Base-by-base conservation (phyloP, 2,888 invertebrate species). In the Miltochrista miniata region DNA sequence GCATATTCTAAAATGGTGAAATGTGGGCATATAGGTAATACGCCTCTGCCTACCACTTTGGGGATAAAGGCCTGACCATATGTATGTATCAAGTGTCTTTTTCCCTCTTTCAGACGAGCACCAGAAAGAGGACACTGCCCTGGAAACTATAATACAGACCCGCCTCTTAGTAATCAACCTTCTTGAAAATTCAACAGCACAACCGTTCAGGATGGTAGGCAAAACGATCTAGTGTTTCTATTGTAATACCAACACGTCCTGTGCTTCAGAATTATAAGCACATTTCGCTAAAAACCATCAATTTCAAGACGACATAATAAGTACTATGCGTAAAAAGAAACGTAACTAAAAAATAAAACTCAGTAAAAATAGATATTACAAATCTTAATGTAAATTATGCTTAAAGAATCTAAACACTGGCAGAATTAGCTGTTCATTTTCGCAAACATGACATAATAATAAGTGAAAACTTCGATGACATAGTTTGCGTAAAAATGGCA, bases 111-210 rank as follows among this genome's bases (percentile, higher is more conserved):
- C 29, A 44, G 44, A 44, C 35, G 13, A 12, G 3, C 29, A 36
- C 11, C 13, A 44, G 14, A 7, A 44, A 30, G 7, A 24, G 24
- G 35, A 24, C 29, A 14, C n/a, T 7, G 11, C 24, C 11, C 29
- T 36, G 44, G 29, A 36, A 30, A 41, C 7, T 11, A 41, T 15
- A 14, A 41, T 14, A 42, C 12, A 7, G 29, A 45, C 36, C n/a
- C 29, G 29, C 1, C 44, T 14, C 5, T 29, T 45, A 13, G 11
- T 45, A 14, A 2, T 29, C 11, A 7, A 2, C 29, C 36, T 36
- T 45, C 44, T 45, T n/a, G 36, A 45, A 45, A 29, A 36, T 36
- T 29, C 44, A 7, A 29, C 30, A 45, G 36, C 44, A 29, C 7
- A 36, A 14, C 44, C 44, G 11, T 45, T 45, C 44, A 36, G 30